Evolutionary conservation across 2,113 vertebrate species (phyloP), one percentile per base, ranked within the genome.

Genomic region (Micromys minutus): DNA sequence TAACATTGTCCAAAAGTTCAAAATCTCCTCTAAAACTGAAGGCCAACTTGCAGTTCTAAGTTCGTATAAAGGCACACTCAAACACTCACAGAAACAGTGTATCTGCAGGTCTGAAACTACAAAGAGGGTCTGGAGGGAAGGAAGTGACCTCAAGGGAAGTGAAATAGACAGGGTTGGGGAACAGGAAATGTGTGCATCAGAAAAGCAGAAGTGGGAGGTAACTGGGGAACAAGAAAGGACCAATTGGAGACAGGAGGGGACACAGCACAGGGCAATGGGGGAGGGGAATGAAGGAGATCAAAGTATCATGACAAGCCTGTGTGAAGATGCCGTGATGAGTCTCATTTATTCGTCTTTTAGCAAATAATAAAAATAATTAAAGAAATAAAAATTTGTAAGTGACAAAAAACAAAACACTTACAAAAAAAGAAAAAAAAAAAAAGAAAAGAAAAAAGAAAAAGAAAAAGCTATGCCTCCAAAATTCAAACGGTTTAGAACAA

Each of bases 141-240:
- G n/a, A 61, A 42, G 3, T 16, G 7, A 26, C 29, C 22, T 83
- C 7, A 61, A 83, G 57, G n/a, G 52, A 83, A 83, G 80, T 61
- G n/a, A 83, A 61, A 83, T 7, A 42, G 55, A 42, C 7, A 42
- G 24, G 7, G 24, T 10, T 15, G 42, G 19, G 21, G 57, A 61
- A 42, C 15, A 9, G 2, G 1, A n/a, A 31, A 83, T 16, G 15
- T 1, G 6, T 29, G 22, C 8, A 3, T 11, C 17, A 26, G 22
- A 22, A 29, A 83, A 83, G 52, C 24, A 42, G 80, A 61, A 42
- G 80, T 22, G n/a, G 55, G 24, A 26, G 29, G 57, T 29, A 17
- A 29, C 22, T 4, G 80, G n/a, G 13, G 47, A 15, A 31, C 7
- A 13, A 17, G 2, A 61, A 15, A 17, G n/a, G 3, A 83, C 22